Evolutionary conservation across 2,113 vertebrate species (phyloP).

Genomic region (Hemibagrus wyckioides): DNA sequence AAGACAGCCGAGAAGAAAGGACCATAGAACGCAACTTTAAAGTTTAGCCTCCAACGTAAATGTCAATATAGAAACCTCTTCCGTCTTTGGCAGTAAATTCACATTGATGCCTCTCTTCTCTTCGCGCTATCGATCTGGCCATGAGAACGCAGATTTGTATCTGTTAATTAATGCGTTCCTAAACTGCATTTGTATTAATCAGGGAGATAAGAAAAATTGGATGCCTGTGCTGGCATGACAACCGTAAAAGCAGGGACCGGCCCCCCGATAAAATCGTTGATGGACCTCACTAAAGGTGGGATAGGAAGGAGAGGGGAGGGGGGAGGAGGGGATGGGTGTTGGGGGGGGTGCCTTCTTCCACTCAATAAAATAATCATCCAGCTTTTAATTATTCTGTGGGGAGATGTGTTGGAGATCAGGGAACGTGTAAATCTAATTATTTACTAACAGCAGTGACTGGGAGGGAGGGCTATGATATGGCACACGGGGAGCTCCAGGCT

Average conservation of each 20-base stretch:
- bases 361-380: conserved; percentile 99
- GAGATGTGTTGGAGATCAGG: conserved; percentile 89
- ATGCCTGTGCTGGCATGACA: conserved; percentile 97
- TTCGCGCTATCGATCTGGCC: conserved; percentile 98
- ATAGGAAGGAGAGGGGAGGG: conserved; percentile 71
- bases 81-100: conserved; percentile 99
- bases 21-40: conserved; percentile 74
- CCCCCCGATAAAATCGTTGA: conserved; percentile 96
- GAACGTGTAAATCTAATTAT: conserved; percentile 93
- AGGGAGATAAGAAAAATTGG: conserved; percentile 99
- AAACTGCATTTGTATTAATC: conserved; percentile 99
- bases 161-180: conserved; percentile 99
- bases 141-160: conserved; percentile 99
- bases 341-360: conserved; percentile 90
- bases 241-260: conserved; percentile 83
- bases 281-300: conserved; percentile 92
- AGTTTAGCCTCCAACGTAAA: conserved; percentile 80
- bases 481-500: conserved; percentile 78
- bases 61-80: conserved; percentile 88
- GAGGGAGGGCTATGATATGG: conserved; percentile 71
- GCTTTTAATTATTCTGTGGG: conserved; percentile 98
- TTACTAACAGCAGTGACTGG: conserved; percentile 89
- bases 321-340: conserved; percentile 80
- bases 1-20: conserved; percentile 43
- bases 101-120: conserved; percentile 99